Evolutionary conservation across 2,797 vertebrate species (phyloP).

Genomic region (Setipinna tenuifilis): DNA sequence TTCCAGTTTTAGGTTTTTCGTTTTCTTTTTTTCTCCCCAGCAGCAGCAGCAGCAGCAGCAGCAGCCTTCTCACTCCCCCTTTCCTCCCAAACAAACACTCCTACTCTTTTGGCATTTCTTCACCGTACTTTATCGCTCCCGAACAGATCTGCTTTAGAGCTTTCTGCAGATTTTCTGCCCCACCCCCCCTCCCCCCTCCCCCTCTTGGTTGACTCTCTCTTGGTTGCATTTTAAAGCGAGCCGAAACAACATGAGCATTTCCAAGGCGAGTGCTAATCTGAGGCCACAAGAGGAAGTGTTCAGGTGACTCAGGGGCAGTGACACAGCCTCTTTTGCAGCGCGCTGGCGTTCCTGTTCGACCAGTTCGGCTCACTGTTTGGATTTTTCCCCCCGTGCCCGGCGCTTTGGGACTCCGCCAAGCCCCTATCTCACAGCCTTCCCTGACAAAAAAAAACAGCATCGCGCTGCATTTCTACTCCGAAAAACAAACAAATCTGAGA

Average conservation of each 20-base stretch:
- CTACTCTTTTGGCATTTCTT: background rate
- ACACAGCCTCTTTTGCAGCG: background rate
- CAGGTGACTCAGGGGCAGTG: conserved; percentile 13
- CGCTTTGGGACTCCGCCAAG: background rate
- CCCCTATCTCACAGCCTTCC: conserved; percentile 9
- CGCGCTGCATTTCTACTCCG: background rate
- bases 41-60: too few relatives aligned
- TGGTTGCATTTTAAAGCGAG: background rate
- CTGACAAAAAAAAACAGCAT: background rate
- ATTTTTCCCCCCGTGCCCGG: background rate
- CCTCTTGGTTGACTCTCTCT: background rate
- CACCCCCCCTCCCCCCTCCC: background rate
- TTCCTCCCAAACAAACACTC: background rate
- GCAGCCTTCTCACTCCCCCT: background rate
- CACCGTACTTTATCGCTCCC: background rate
- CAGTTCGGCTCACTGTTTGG: background rate
- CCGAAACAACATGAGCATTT: conserved; percentile 22
- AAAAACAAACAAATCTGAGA: background rate
- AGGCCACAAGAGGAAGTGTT: background rate
- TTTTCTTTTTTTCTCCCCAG: too few relatives aligned
- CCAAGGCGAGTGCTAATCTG: background rate
- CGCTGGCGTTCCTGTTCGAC: background rate
- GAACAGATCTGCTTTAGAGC: conserved; percentile 6
- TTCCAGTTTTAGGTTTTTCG: conserved; percentile 14
- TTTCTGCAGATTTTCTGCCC: conserved; percentile 35